Base-by-base conservation (phyloP, 2,888 invertebrate species). In the Pollenia griseotomentosa region DNA sequence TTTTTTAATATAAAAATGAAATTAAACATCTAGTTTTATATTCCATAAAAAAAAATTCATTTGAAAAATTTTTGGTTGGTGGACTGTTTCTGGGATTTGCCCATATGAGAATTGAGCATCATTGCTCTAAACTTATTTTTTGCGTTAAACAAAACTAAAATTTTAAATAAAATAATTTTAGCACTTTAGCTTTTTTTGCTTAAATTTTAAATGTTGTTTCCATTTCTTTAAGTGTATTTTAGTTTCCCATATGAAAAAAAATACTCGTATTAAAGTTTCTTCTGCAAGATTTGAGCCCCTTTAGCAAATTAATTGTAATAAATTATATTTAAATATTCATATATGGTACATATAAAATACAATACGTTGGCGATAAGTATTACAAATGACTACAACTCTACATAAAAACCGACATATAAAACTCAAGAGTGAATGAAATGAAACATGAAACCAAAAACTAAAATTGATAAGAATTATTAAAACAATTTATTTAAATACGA, bases 401-500 rank as follows among this genome's bases (percentile, higher is more conserved):
- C 19, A 53, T 12, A 11, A 16, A 33, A 33, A 33, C 33, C 6
- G 33, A 33, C 33, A 33, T 6, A 33, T 14, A 53, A 40, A n/a
- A 10, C 5, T 11, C 14, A 42, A 51, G 14, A 12, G 53, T 10
- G n/a, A 66, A 2, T 57, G 23, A 19, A 65, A n/a, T 48, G 9
- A 19, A 61, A 63, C 12, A 68, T 46, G 40, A 42, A 70, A 33
- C 12, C 40, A 53, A 33, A 33, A 33, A 33, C 19, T 19, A 44
- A 53, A 75, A 63, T 63, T 85, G 85, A 85, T 85, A 85, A 85
- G 71, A 80, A 71, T 44, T 51, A 33, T 40, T 80, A 1, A 74
- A 40, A 75, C 16, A 14, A 14, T 57, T 71, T 63, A 33, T 33
- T 33, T 33, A 33, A 33, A 33, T 33, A 33, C 33, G 6, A 33